phyloP scores from a whole-genome alignment of 2,797 vertebrate genomes.

The Acomys russatus region DNA sequence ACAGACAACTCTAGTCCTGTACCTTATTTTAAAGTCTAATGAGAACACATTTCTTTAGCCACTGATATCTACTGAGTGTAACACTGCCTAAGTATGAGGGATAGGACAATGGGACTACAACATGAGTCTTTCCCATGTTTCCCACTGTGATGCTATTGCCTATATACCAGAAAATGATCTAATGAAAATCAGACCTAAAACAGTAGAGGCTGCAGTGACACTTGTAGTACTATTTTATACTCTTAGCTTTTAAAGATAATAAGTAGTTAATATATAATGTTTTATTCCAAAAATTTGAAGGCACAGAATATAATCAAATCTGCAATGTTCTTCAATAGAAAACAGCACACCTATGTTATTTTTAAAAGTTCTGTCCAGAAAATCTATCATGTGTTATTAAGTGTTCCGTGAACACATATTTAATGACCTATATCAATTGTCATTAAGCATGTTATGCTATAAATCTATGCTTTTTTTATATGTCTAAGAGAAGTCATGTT shows the following conservation, averaged over 20 bases:
- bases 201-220: conserved; percentile 66
- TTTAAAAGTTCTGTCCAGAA: conserved; percentile 72
- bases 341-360: conserved; percentile 56
- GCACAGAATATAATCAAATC: conserved; percentile 72
- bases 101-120: conserved; percentile 46
- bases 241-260: conserved; percentile 56
- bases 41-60: conserved; percentile 55
- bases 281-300: conserved; percentile 60
- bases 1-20: conserved; percentile 64
- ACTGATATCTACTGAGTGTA: conserved; percentile 45
- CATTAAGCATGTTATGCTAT: conserved; percentile 56
- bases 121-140: conserved; percentile 59
- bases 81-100: conserved; percentile 60
- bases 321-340: conserved; percentile 69
- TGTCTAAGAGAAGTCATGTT: conserved; percentile 10
- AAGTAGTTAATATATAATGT: not conserved
- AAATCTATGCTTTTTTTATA: conserved; percentile 58
- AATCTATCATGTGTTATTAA: conserved; percentile 60
- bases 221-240: conserved; percentile 40
- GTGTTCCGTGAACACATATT: conserved; percentile 52
- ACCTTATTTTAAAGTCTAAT: conserved; percentile 64
- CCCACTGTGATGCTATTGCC: not conserved
- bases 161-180: conserved; percentile 56
- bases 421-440: conserved; percentile 46
- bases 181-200: conserved; percentile 19